phyloP scores from a whole-genome alignment of 92 coral and sea anemone genomes.

The Muricea muricata region DNA sequence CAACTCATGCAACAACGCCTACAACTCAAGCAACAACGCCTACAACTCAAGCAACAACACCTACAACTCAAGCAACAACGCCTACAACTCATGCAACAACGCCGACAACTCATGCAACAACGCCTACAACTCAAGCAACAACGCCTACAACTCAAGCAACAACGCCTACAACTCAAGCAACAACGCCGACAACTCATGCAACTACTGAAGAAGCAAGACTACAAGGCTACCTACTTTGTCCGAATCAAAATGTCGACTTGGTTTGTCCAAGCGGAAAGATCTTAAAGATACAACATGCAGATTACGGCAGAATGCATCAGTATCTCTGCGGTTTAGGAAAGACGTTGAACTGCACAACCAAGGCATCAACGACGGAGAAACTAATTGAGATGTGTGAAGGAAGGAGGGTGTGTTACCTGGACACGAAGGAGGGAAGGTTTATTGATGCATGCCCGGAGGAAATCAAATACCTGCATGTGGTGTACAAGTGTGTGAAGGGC shows the following conservation, averaged over 20 bases:
- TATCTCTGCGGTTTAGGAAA: conserved; percentile 23
- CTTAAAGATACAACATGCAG: background rate
- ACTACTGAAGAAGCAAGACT: background rate
- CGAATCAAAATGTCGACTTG: background rate
- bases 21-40: too few relatives aligned
- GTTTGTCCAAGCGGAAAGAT: background rate
- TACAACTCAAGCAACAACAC: too few relatives aligned
- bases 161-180: background rate
- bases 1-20: too few relatives aligned
- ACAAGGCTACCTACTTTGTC: conserved; percentile 12
- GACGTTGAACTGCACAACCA: background rate
- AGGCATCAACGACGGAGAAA: conserved; percentile 3
- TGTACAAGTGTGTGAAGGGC: conserved; percentile 19
- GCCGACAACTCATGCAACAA: too few relatives aligned
- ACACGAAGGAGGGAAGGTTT: background rate
- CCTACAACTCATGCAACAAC: too few relatives aligned
- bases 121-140: too few relatives aligned
- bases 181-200: background rate
- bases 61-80: too few relatives aligned
- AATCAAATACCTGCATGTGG: conserved; percentile 23
- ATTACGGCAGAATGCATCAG: conserved; percentile 27
- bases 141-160: too few relatives aligned
- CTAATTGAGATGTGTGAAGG: conserved; percentile 1
- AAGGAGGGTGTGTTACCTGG: background rate
- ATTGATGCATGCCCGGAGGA: conserved; percentile 35